A percentile compares a stretch with the other conserved stretches of the same genome.
These are phyloP conservation scores for Hemiprocne comata DNA, from an alignment of 2,113 vertebrate genomes.

Conservation along the genomic window DNA sequence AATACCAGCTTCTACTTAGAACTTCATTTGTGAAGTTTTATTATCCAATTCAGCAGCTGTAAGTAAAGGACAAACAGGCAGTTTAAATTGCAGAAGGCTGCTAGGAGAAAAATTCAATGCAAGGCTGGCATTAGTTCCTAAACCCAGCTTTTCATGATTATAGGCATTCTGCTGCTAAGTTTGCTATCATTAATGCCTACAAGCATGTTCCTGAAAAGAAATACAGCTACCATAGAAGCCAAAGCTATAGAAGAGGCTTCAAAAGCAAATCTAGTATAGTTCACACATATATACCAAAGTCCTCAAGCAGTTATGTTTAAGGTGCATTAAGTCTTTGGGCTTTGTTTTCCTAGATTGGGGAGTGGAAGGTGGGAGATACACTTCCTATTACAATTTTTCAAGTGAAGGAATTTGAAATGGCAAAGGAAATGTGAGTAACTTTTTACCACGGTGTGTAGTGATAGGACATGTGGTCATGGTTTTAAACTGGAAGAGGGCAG, in stretches of 20 bases:
- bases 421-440: not conserved
- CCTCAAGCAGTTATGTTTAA: not conserved
- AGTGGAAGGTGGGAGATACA: not conserved
- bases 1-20: not conserved
- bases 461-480: no score
- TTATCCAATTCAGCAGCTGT: not conserved
- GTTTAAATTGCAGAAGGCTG: not conserved
- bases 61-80: slow-evolving; percentile 3
- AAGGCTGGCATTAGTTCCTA: not conserved
- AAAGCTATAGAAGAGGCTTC: not conserved
- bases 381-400: not conserved
- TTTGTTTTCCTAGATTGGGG: not conserved
- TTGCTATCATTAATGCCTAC: not conserved
- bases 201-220: not conserved
- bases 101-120: not conserved
- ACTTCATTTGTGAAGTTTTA: not conserved
- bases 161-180: not conserved
- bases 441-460: no score
- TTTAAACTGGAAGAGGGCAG: no score
- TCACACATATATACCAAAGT: not conserved
- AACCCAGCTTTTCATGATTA: not conserved
- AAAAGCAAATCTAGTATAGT: not conserved
- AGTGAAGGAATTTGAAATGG: not conserved
- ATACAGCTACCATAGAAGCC: not conserved
- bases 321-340: not conserved